Base-by-base conservation (phyloP, 2,113 vertebrate species). In the Triplophysa rosa region DNA sequence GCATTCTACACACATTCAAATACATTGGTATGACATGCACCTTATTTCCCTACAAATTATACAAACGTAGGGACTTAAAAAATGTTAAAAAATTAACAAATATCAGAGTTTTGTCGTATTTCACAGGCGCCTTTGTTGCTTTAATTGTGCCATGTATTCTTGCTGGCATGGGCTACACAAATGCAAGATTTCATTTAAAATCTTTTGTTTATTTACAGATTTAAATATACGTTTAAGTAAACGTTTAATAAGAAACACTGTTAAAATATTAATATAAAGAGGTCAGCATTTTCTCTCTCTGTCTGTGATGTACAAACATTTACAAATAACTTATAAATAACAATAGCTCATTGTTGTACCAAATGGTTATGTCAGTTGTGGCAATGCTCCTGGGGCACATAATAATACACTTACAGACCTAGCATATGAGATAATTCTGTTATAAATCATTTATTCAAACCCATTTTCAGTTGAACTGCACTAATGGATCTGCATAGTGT, bases 1-100 rank as follows among this genome's bases (percentile, higher is more conserved):
- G 6, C 61, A 49, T 68, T 54, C 71, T 65, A 78, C n/a, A 24
- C 47, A 23, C 67, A 33, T 8, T 65, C 59, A 58, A 12, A 76
- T 11, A n/a, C 65, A 56, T 33, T 37, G 13, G 14, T 8, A 19
- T 11, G 11, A 52, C 49, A 16, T 17, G 17, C n/a, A 73, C 19
- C 58, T 23, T 49, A 12, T 14, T 49, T 49, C 13, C 47, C 10
- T 47, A 37, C 33, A 37, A 37, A 0, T 7, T 37, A 7, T 8
- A 37, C 33, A 37, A 37, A 37, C 7, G 47, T 12, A 49, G 1
- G 14, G 14, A 49, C 14, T 47, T 14, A 13, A 49, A 13, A n/a
- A n/a, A n/a, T n/a, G n/a, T n/a, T 14, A 49, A 4, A 37, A 37
- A 6, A 37, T 16, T 17, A 1, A 37, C 33, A 37, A 37, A 37